Base-by-base conservation (phyloP, 1,140 invertebrate species). In the Alviniconcha marisindica region DNA sequence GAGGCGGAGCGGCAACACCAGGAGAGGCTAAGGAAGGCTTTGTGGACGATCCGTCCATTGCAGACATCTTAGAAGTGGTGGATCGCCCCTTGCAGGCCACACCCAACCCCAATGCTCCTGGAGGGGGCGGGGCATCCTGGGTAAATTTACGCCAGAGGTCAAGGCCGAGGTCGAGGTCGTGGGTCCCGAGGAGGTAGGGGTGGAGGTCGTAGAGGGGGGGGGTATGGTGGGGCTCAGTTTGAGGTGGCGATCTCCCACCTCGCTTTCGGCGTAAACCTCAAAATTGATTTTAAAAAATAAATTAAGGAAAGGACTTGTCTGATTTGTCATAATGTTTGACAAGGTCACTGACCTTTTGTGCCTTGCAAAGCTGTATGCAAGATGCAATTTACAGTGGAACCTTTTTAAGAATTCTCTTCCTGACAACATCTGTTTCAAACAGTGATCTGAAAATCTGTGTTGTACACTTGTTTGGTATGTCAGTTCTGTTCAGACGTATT, bases 1-100 rank as follows among this genome's bases (percentile, higher is more conserved):
- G 78, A 80, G 31, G 60, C 38, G 15, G 78, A 80, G 36, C 31
- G 31, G 14, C 77, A 80, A 36, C 78, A 80, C 78, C 78, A 80
- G 56, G 78, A 80, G 60, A 60, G 36, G 60, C 24, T 80, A 38
- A 69, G 78, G 56, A 80, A 14, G 78, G 56, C 4, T 66, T 80
- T 56, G 56, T 69, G 1, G 78, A 80, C n/a, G 78, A 80, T 10
- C 60, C 56, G 21, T 28, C 33, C 36, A 80, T 66, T 33, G 60
- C 33, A 38, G 78, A 80, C 24, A 69, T 66, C 21, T 28, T 80
- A 2, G 36, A 80, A 36, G 78, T 80, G 15, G 78, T 80, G 2
- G 78, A 80, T 38, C 36, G 31, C 0, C 78, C 78, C 18, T 5
- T 44, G 21, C 56, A 80, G 24, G 15, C 24, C 21, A 5, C 56